A percentile compares a stretch with the other conserved stretches of the same genome.
These are phyloP conservation scores for Lasioglossum morio DNA, from an alignment of 2,888 invertebrate genomes.

Conservation along the genomic window DNA sequence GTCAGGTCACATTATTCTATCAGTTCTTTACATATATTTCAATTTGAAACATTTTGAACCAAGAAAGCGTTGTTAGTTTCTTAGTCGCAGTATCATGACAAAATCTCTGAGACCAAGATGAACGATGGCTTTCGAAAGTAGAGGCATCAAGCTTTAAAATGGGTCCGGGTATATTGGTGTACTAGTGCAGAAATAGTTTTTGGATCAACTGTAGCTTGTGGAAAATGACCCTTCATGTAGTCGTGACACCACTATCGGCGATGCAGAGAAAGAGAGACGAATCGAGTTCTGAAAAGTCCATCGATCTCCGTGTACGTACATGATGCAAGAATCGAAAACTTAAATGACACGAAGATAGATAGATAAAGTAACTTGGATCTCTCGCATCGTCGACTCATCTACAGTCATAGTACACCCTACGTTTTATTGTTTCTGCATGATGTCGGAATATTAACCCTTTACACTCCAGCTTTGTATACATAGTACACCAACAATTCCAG, in stretches of 20 bases:
- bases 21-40: too few species aligned
- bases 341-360: constrained; percentile 12
- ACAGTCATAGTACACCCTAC: neutral
- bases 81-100: too few species aligned
- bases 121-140: too few species aligned
- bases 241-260: neutral
- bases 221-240: neutral
- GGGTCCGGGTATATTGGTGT: too few species aligned
- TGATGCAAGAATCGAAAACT: neutral
- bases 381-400: neutral
- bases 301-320: neutral
- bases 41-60: too few species aligned
- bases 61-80: too few species aligned
- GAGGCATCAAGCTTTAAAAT: neutral
- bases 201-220: neutral
- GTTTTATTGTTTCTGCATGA: neutral
- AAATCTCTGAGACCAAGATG: too few species aligned
- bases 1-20: too few species aligned
- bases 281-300: constrained; percentile 11
- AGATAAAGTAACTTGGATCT: too few species aligned
- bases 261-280: neutral
- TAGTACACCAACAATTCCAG: too few species aligned
- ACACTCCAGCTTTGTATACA: too few species aligned
- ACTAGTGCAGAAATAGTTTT: neutral
- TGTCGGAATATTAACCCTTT: too few species aligned